Evolutionary conservation across 2,888 invertebrate species (phyloP).

Genomic region (Acleris literana): DNA sequence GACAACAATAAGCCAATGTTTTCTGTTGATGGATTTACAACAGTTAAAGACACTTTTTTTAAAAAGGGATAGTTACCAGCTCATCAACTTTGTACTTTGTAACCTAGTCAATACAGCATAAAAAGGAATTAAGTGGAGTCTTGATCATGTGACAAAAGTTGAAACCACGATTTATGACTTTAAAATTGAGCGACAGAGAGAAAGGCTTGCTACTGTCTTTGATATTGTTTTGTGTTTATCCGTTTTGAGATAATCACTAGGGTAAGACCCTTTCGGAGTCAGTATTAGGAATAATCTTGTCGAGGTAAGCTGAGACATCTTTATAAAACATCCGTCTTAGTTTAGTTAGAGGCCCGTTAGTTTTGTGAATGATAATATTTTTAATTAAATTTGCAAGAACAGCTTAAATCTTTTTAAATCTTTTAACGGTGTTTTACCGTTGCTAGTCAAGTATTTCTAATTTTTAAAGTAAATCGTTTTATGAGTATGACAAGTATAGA

Average conservation of each 20-base stretch:
- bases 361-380: conserved; percentile 22
- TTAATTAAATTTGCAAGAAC: conserved; percentile 31
- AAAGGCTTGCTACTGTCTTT: conserved; percentile 34
- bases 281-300: conserved; percentile 32
- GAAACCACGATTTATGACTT: conserved; percentile 30
- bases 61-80: not conserved
- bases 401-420: conserved; percentile 14
- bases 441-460: not conserved
- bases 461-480: no score
- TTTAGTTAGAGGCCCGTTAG: conserved; percentile 8
- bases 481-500: no score
- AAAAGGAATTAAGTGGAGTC: not conserved
- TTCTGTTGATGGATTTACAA: conserved; percentile 37
- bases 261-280: conserved; percentile 33
- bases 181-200: conserved; percentile 26
- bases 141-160: conserved; percentile 31
- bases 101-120: not conserved
- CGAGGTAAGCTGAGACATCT: conserved; percentile 24
- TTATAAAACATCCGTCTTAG: conserved; percentile 28
- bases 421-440: conserved; percentile 27
- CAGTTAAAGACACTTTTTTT: conserved; percentile 24
- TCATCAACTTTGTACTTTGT: conserved; percentile 3
- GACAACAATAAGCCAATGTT: conserved; percentile 36
- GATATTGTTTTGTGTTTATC: conserved; percentile 33
- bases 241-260: conserved; percentile 13